Conservation (phyloP, 2,888 invertebrate species). For the Acleris laterana region DNA sequence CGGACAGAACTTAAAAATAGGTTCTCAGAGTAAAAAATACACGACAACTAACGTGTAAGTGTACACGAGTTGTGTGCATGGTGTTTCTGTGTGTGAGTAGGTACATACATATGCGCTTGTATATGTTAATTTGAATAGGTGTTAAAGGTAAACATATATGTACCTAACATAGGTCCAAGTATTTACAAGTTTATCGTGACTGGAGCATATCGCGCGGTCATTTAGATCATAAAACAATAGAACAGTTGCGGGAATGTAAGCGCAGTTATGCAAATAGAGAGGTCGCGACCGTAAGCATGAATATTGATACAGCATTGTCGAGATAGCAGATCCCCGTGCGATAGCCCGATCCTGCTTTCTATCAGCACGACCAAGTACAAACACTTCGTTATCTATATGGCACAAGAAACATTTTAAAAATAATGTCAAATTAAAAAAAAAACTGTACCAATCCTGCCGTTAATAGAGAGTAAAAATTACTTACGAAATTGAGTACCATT, state of each 20-base stretch:
- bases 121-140: background rate
- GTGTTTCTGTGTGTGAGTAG: too few species aligned
- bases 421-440: background rate
- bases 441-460: too few species aligned
- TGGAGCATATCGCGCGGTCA: conserved; percentile 78
- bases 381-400: conserved; percentile 53
- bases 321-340: conserved; percentile 76
- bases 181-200: conserved; percentile 79
- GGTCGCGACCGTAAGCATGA: conserved; percentile 82
- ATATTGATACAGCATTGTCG: conserved; percentile 82
- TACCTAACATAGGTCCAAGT: conserved; percentile 49
- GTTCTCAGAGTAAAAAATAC: too few species aligned
- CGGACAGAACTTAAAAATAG: too few species aligned
- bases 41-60: too few species aligned
- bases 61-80: too few species aligned
- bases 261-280: conserved; percentile 81
- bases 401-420: background rate
- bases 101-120: background rate
- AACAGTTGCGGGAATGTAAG: conserved; percentile 81
- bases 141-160: conserved; percentile 46
- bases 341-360: conserved; percentile 73
- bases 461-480: too few species aligned
- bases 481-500: too few species aligned
- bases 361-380: conserved; percentile 75
- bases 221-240: conserved; percentile 84